Evolutionary conservation across 2,113 vertebrate genomes (phyloP).

Genomic region (Solenodon paradoxus): DNA sequence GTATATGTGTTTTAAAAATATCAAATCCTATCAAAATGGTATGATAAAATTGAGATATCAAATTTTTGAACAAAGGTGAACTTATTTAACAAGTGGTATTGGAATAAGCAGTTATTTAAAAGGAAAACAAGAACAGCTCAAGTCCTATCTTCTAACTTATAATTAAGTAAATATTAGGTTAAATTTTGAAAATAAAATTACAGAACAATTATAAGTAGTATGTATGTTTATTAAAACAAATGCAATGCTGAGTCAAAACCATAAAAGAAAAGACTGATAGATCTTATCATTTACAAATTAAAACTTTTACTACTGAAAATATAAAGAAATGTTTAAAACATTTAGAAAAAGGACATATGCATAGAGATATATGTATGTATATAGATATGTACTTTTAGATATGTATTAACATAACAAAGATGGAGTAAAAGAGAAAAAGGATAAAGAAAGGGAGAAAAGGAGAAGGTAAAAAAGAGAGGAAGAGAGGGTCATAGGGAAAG

Average conservation of each 20-base stretch:
- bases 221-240: background rate
- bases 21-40: background rate
- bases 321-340: background rate
- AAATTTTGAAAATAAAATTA: constrained; percentile 31
- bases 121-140: background rate
- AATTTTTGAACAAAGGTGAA: background rate
- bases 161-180: background rate
- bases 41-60: constrained; percentile 14
- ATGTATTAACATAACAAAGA: background rate
- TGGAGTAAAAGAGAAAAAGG: no score
- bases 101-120: background rate
- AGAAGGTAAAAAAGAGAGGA: background rate
- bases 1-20: background rate
- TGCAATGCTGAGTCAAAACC: no score
- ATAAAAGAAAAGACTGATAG: background rate
- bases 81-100: constrained; percentile 16
- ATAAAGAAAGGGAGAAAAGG: background rate
- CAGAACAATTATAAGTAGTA: background rate
- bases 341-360: background rate
- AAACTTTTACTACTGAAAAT: background rate
- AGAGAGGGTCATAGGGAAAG: background rate
- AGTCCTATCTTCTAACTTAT: background rate
- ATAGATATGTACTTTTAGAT: background rate
- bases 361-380: background rate
- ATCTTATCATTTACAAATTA: background rate